phyloP scores from a whole-genome alignment of 2,113 vertebrate genomes.

The Xiphophorus hellerii region DNA sequence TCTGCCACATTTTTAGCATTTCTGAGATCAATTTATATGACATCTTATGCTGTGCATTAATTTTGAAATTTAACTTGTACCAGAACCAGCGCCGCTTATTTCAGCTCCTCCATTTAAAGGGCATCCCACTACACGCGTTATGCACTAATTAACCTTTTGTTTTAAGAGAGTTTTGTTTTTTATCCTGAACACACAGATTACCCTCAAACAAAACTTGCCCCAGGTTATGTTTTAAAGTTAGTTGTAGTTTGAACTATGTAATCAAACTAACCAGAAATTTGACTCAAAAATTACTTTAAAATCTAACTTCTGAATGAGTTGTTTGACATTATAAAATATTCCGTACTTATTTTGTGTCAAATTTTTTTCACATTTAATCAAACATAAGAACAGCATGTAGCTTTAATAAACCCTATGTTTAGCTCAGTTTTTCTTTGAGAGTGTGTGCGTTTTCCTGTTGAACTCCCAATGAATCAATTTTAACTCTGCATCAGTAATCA shows the following conservation, averaged over 20 bases:
- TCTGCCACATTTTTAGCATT: neutral
- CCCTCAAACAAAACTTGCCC: neutral
- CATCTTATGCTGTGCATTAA: neutral
- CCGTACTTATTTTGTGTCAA: neutral
- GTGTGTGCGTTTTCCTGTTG: conserved; percentile 6
- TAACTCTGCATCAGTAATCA: conserved; percentile 63
- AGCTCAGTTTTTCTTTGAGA: conserved; percentile 7
- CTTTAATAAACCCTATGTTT: neutral
- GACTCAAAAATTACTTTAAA: neutral
- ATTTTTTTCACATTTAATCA: neutral
- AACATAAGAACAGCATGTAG: neutral
- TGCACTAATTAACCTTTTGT: neutral
- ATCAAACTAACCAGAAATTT: neutral
- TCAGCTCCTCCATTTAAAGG: neutral
- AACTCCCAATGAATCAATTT: conserved; percentile 54
- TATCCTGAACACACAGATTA: neutral
- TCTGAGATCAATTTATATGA: neutral
- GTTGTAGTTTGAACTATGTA: neutral
- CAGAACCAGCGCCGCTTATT: too few relatives aligned
- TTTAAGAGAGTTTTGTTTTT: neutral
- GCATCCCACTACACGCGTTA: neutral
- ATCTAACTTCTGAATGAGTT: neutral
- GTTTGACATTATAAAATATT: neutral
- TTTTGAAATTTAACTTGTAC: neutral
- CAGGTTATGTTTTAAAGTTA: neutral